Evolutionary conservation across 2,797 vertebrate species (phyloP).

Genomic region (Chelmon rostratus): DNA sequence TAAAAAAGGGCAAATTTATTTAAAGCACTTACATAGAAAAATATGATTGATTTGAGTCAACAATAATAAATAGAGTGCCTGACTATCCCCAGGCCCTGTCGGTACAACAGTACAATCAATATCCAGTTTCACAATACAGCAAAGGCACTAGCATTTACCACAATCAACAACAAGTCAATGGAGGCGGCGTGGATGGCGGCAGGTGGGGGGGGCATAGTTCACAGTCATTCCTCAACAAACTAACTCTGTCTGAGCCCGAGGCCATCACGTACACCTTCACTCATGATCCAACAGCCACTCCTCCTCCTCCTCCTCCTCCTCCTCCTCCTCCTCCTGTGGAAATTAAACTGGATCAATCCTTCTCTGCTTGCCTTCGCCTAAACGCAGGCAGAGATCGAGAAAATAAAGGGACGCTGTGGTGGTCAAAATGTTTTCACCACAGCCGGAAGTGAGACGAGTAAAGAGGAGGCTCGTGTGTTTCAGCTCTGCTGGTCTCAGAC

Average conservation of each 20-base stretch:
- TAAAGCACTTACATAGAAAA: conserved; percentile 91
- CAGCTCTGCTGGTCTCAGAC: not conserved
- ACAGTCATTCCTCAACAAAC: conserved; percentile 18
- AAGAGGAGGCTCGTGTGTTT: too few relatives aligned
- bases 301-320: not conserved
- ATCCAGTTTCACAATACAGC: conserved; percentile 87
- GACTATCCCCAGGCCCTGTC: conserved; percentile 80
- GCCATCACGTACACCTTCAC: not conserved
- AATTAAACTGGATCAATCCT: not conserved
- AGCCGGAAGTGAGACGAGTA: not conserved
- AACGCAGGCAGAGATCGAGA: conserved; percentile 3
- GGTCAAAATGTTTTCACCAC: not conserved
- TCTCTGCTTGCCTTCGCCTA: not conserved
- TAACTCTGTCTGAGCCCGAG: not conserved
- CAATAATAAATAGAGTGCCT: conserved; percentile 88
- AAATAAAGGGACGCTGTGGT: not conserved
- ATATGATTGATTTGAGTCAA: conserved; percentile 89
- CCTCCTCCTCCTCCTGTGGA: conserved; percentile 4
- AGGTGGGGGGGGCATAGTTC: not conserved
- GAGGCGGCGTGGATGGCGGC: conserved; percentile 48
- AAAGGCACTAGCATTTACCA: conserved; percentile 89
- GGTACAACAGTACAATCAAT: conserved; percentile 87
- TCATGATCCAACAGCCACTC: not conserved
- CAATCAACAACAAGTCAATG: conserved; percentile 80
- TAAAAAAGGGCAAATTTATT: conserved; percentile 88